These are phyloP conservation scores for Paguma larvata DNA, from an alignment of 2,797 vertebrate genomes.

Conservation along the genomic window DNA sequence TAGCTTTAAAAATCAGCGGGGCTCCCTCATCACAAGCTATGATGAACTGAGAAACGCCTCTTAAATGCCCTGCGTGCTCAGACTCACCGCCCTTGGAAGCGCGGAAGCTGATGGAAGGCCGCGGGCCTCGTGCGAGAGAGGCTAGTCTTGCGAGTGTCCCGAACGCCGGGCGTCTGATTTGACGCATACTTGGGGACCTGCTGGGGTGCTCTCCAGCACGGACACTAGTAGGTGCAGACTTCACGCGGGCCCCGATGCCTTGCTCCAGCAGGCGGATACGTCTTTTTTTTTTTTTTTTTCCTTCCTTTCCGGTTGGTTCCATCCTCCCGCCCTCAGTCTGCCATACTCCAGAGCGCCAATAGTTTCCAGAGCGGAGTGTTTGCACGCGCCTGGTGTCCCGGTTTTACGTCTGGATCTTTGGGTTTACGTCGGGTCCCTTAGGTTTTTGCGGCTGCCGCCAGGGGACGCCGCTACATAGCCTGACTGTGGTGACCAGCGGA, in stretches of 20 bases:
- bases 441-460: neutral
- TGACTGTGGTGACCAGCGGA: neutral
- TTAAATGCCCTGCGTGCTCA: accelerated
- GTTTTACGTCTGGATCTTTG: neutral
- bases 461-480: neutral
- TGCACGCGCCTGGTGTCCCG: neutral
- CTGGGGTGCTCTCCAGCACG: neutral
- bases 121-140: neutral
- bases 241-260: neutral
- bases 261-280: neutral
- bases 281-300: neutral
- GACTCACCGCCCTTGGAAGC: neutral
- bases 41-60: too few species aligned
- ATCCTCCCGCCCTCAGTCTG: accelerated
- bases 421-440: neutral
- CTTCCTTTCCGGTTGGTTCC: neutral
- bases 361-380: neutral
- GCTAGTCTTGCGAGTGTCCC: neutral
- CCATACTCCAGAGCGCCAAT: neutral
- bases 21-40: neutral
- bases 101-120: too few species aligned
- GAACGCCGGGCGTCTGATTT: neutral
- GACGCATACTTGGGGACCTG: neutral
- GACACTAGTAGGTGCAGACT: neutral
- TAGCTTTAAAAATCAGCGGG: neutral